Percentiles rank a stretch among this genome's conserved stretches.
phyloP scores from a whole-genome alignment of 1,140 invertebrate species.

The Daktulosphaira vitifoliae region DNA sequence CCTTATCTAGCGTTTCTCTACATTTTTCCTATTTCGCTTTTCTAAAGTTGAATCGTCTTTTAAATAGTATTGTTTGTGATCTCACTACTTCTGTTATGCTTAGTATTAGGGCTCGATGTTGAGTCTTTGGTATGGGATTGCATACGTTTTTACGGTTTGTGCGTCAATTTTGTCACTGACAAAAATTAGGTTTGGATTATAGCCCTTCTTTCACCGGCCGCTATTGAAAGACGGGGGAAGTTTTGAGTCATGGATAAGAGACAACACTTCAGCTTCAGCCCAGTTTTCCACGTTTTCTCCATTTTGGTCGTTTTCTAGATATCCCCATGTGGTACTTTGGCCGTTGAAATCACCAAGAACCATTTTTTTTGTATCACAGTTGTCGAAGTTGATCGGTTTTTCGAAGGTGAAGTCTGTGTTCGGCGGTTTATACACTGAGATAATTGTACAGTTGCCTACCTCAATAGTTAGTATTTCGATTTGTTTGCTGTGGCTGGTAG shows the following conservation, averaged over 20 bases:
- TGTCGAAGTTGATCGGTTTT: not conserved
- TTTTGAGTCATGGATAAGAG: conserved; percentile 40
- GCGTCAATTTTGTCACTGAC: not conserved
- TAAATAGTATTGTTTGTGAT: not conserved
- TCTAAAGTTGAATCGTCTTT: not conserved
- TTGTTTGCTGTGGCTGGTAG: not conserved
- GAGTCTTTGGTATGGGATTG: conserved; percentile 5
- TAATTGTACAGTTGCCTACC: not conserved
- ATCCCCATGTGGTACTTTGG: conserved; percentile 11
- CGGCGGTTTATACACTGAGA: not conserved
- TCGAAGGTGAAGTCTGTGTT: conserved; percentile 9
- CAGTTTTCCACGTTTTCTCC: conserved; percentile 21
- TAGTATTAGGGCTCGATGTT: not conserved
- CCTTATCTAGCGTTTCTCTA: not conserved
- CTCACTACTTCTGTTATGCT: not conserved
- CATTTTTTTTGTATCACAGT: not conserved
- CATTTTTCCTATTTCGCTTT: not conserved
- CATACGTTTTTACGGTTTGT: conserved; percentile 4
- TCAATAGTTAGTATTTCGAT: conserved; percentile 17
- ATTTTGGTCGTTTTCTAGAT: conserved; percentile 17
- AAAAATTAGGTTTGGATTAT: conserved; percentile 33
- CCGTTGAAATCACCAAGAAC: conserved; percentile 24
- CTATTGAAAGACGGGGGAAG: conserved; percentile 28
- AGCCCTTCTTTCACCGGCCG: conserved; percentile 21
- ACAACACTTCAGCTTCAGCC: conserved; percentile 8